A percentile compares a stretch with the other conserved stretches of the same genome.
Evolutionary conservation across 2,888 invertebrate genomes (phyloP).

Genomic region (Tigriopus californicus): DNA sequence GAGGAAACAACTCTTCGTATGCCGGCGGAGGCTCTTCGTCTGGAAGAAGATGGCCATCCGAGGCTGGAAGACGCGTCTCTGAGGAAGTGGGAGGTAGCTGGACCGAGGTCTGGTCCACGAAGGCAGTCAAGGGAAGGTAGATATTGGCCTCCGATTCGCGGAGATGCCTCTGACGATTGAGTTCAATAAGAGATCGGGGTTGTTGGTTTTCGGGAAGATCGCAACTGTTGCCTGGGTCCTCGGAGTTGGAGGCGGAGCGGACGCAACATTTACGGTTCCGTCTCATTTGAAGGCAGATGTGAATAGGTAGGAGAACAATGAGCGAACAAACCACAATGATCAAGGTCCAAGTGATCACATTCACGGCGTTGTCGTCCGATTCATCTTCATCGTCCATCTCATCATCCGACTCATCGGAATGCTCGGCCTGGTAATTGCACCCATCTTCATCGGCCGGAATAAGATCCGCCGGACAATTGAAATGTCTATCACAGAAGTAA

Average conservation of each 20-base stretch:
- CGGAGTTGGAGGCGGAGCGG: neutral
- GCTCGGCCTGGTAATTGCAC: neutral
- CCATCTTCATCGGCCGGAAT: neutral
- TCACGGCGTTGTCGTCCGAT: neutral
- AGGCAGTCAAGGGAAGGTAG: neutral
- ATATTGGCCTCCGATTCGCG: neutral
- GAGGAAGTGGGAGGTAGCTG: neutral
- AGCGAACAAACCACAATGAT: neutral
- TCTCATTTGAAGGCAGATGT: no score
- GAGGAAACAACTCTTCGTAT: constrained; percentile 3
- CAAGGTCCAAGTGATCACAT: neutral
- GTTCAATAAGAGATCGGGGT: no score
- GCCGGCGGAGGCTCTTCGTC: constrained; percentile 1
- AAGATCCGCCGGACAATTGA: neutral
- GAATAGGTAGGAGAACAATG: neutral
- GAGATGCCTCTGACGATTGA: no score
- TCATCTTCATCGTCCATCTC: neutral
- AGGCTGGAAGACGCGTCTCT: neutral
- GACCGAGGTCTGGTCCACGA: neutral
- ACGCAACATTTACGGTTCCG: no score
- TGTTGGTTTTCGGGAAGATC: neutral
- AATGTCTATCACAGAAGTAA: neutral
- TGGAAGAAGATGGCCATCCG: neutral
- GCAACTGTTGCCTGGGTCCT: neutral
- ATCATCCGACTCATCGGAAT: neutral